Evolutionary conservation across 37 sponge, comb jelly and placozoan species (phyloP).

Genomic region (Sycon ciliatum): DNA sequence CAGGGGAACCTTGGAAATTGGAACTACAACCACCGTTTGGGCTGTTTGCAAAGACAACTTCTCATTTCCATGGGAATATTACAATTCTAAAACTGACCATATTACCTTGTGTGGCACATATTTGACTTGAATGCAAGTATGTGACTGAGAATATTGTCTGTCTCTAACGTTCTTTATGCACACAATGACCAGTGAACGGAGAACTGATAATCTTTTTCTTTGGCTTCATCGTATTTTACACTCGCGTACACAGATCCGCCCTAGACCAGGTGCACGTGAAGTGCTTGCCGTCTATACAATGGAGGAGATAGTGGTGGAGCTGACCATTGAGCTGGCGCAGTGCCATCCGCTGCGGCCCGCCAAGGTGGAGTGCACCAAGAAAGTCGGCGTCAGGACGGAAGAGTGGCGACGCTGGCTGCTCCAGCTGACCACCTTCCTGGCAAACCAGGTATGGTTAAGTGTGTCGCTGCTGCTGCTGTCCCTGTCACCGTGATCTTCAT

Average conservation of each 20-base stretch:
- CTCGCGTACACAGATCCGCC: slow-evolving; percentile 38
- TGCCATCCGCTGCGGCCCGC: slow-evolving; percentile 73
- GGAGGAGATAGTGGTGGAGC: slow-evolving; percentile 76
- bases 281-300: slow-evolving; percentile 68
- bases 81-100: too few species aligned
- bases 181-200: neutral
- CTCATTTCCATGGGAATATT: too few species aligned
- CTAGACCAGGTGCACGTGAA: slow-evolving; percentile 51
- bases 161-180: neutral
- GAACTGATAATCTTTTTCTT: neutral
- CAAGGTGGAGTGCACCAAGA: slow-evolving; percentile 61
- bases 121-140: too few species aligned
- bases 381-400: slow-evolving; percentile 49
- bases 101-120: too few species aligned
- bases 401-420: slow-evolving; percentile 91
- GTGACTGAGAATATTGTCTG: too few species aligned
- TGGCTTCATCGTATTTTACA: neutral
- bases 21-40: neutral
- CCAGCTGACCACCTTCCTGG: slow-evolving; percentile 67
- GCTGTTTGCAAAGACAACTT: neutral
- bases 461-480: neutral
- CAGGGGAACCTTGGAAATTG: neutral
- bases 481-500: neutral
- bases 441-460: slow-evolving; percentile 58
- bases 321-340: slow-evolving; percentile 48